phyloP scores from a whole-genome alignment of 1,140 invertebrate genomes.

The Lanistes nyassanus region DNA sequence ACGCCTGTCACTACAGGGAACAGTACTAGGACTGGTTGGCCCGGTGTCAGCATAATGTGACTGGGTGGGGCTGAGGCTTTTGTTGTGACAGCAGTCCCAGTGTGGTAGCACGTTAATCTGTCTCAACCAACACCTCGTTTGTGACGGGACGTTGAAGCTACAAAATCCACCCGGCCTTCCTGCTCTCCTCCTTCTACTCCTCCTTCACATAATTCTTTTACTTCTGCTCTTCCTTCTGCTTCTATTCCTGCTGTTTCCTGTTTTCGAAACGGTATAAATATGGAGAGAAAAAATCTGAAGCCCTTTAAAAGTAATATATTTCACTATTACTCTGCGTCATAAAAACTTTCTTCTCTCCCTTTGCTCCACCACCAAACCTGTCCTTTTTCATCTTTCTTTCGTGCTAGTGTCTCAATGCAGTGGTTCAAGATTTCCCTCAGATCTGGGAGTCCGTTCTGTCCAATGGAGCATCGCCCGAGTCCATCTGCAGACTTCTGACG shows the following conservation, averaged over 20 bases:
- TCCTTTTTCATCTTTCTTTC: neutral
- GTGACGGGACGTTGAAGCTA: too few species aligned
- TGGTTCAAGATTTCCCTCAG: conserved; percentile 10
- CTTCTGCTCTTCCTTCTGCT: neutral
- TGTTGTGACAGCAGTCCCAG: too few species aligned
- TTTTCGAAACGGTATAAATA: neutral
- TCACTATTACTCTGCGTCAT: neutral
- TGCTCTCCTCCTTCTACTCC: too few species aligned
- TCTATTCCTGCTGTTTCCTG: neutral
- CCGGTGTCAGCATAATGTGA: too few species aligned
- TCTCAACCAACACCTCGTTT: too few species aligned
- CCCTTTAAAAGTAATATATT: neutral
- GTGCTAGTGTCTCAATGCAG: conserved; percentile 12
- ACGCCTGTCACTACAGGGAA: too few species aligned
- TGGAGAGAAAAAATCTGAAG: neutral
- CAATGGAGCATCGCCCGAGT: neutral
- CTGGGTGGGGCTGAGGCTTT: too few species aligned
- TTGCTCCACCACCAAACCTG: neutral
- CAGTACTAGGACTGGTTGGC: too few species aligned
- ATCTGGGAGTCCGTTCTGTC: conserved; percentile 17
- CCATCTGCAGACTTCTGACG: conserved; percentile 2
- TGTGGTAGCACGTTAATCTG: too few species aligned
- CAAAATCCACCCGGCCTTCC: too few species aligned
- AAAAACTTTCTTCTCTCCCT: neutral
- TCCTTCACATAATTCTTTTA: neutral